A percentile compares a stretch with the other conserved stretches of the same genome.
These are phyloP conservation scores for Orthonevra nobilis DNA, from an alignment of 2,888 invertebrate genomes.

Conservation along the genomic window DNA sequence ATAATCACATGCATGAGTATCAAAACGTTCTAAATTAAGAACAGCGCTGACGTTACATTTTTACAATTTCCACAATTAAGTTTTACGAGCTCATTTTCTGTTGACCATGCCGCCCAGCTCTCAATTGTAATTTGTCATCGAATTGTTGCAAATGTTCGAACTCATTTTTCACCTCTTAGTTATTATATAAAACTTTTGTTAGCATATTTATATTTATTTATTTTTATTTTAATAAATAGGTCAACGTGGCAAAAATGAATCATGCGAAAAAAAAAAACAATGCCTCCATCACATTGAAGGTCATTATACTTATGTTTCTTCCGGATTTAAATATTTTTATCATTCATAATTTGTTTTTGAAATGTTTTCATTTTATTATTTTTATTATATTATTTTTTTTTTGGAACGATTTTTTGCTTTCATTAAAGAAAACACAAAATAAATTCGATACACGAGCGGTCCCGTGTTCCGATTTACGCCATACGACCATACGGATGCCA, in stretches of 20 bases:
- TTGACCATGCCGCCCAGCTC: slow-evolving; percentile 7
- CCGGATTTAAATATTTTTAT: slow-evolving; percentile 1
- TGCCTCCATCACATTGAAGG: slow-evolving; percentile 27
- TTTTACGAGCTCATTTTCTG: slow-evolving; percentile 10
- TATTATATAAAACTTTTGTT: slow-evolving; percentile 18
- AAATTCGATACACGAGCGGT: slow-evolving; percentile 37
- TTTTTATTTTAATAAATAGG: slow-evolving; percentile 44
- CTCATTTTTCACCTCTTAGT: too few relatives aligned
- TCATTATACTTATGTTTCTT: slow-evolving; percentile 42
- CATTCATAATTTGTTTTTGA: slow-evolving; percentile 32
- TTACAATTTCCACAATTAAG: slow-evolving; percentile 34
- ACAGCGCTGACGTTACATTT: slow-evolving; percentile 30
- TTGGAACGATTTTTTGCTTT: too few relatives aligned
- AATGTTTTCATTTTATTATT: slow-evolving; percentile 22
- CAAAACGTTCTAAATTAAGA: slow-evolving; percentile 21
- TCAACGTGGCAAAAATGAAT: slow-evolving; percentile 44
- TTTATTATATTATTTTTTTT: too few relatives aligned
- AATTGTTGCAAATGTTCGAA: slow-evolving; percentile 14
- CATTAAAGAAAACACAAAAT: slow-evolving; percentile 12
- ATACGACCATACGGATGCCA: slow-evolving; percentile 27
- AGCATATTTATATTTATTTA: too few relatives aligned
- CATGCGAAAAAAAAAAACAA: slow-evolving; percentile 2
- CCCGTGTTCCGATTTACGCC: slow-evolving; percentile 41
- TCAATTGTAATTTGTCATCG: slow-evolving; percentile 26
- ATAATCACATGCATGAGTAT: slow-evolving; percentile 3